Percentiles rank a stretch among this genome's conserved stretches.
Evolutionary conservation across 2,797 vertebrate genomes (phyloP).

Genomic region (Xyrichtys novacula): DNA sequence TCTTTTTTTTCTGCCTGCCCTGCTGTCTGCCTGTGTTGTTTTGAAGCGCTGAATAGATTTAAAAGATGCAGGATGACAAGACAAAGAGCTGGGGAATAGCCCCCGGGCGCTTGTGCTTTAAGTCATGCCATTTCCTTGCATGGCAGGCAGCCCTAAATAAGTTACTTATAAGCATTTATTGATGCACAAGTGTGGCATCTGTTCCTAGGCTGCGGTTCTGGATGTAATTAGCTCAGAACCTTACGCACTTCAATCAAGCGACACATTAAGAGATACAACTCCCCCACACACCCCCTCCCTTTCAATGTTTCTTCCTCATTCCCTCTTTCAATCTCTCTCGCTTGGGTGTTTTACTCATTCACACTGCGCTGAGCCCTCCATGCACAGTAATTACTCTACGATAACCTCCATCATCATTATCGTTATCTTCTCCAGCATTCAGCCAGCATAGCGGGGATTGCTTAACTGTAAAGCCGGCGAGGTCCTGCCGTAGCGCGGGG

Average conservation of each 20-base stretch:
- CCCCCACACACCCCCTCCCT: slow-evolving; percentile 26
- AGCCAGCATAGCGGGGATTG: slow-evolving; percentile 48
- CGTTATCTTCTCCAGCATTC: slow-evolving; percentile 73
- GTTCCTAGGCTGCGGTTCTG: slow-evolving; percentile 82
- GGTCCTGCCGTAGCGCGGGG: slow-evolving; percentile 42
- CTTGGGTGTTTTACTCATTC: slow-evolving; percentile 78
- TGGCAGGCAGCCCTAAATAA: slow-evolving; percentile 88
- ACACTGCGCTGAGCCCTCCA: slow-evolving; percentile 73
- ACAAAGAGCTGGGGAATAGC: slow-evolving; percentile 85
- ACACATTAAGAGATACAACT: slow-evolving; percentile 77
- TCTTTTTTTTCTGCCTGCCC: slow-evolving; percentile 67
- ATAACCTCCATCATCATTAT: slow-evolving; percentile 82
- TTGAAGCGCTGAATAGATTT: slow-evolving; percentile 86
- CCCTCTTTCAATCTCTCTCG: slow-evolving; percentile 66
- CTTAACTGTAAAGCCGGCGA: slow-evolving; percentile 63
- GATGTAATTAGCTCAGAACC: slow-evolving; percentile 86
- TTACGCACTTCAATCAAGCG: slow-evolving; percentile 84
- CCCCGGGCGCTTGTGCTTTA: slow-evolving; percentile 83
- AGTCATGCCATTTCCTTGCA: slow-evolving; percentile 89
- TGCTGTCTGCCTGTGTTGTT: slow-evolving; percentile 85
- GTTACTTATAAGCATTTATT: slow-evolving; percentile 90
- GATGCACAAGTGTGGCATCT: slow-evolving; percentile 89
- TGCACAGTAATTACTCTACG: slow-evolving; percentile 78
- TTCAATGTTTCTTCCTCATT: slow-evolving; percentile 61
- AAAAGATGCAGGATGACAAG: slow-evolving; percentile 89